Evolutionary conservation across 2,797 vertebrate species (phyloP), one percentile per base, ranked within the genome.

Genomic region (Buceros bicornis): DNA sequence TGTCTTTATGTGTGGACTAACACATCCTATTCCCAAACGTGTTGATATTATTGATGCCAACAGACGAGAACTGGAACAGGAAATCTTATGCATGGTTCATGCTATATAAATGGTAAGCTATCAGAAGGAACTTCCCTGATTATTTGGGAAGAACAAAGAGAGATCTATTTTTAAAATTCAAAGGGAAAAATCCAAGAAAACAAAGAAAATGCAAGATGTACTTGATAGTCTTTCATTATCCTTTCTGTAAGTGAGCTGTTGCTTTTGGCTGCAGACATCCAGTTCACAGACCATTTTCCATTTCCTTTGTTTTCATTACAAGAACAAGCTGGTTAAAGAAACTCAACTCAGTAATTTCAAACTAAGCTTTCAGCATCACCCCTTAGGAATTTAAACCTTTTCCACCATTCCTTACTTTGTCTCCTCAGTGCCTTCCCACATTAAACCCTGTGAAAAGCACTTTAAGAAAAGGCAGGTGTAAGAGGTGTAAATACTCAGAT

Each of bases 231-330:
- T 87, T 71, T 96, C 3, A 11, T 95, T 90, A 95, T 89, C 56
- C 91, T 84, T 86, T 86, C 90, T 71, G 57, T 93, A 95, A 96
- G 3, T 94, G 90, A 82, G 56, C 85, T 89, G 76, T 90, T 95
- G 88, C 86, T 93, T 96, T 97, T 97, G 97, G 96, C 93, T 95
- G 95, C 91, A 96, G 91, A 95, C 66, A 93, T 89, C 69, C 92
- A 90, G 64, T 87, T 90, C 90, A 94, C 91, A 95, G 91, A 85
- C 58, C 40, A 89, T 95, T 97, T 96, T 95, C 93, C 95, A 97
- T 87, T 94, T 95, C 94, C 95, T 97, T 92, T 97, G 96, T 96
- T 95, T 94, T 85, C 87, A 81, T 92, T 96, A 93, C 50, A 90
- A 91, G 78, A 95, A 94, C 82, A 90, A 94, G 74, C 69, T 95